These are phyloP conservation scores for Myotis brandtii DNA, from an alignment of 2,113 vertebrate species.

Conservation along the genomic window DNA sequence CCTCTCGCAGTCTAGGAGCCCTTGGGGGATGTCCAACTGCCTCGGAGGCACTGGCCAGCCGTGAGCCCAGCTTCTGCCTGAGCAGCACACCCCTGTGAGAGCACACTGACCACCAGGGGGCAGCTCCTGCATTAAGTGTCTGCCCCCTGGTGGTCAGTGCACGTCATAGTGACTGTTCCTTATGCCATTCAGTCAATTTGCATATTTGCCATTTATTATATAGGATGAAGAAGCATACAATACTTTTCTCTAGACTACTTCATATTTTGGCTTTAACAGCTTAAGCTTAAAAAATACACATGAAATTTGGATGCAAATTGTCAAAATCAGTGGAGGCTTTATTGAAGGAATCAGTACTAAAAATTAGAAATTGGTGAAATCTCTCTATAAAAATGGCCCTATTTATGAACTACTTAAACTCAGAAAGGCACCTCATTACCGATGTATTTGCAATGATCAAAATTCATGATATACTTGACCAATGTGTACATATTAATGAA, in stretches of 20 bases:
- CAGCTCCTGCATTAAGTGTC: no score
- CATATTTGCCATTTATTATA: no score
- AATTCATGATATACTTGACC: background rate
- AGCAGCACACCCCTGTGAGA: no score
- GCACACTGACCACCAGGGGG: no score
- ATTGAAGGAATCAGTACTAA: background rate
- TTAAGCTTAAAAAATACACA: background rate
- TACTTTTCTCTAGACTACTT: conserved; percentile 18
- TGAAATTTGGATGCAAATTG: background rate
- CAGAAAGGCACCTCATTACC: background rate
- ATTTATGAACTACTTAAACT: background rate
- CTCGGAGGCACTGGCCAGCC: no score
- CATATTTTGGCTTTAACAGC: background rate
- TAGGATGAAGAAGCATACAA: background rate
- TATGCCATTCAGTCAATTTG: no score
- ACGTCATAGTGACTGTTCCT: no score
- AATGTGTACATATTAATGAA: background rate
- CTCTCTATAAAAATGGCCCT: background rate
- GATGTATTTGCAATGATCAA: background rate
- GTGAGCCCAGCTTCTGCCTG: no score
- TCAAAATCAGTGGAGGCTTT: background rate
- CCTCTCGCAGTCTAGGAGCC: no score
- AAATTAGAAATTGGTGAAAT: background rate
- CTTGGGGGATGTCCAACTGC: no score
- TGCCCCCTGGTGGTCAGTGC: no score